Conservation (phyloP, 2,113 vertebrate species). For the Ctenomys sociabilis region DNA sequence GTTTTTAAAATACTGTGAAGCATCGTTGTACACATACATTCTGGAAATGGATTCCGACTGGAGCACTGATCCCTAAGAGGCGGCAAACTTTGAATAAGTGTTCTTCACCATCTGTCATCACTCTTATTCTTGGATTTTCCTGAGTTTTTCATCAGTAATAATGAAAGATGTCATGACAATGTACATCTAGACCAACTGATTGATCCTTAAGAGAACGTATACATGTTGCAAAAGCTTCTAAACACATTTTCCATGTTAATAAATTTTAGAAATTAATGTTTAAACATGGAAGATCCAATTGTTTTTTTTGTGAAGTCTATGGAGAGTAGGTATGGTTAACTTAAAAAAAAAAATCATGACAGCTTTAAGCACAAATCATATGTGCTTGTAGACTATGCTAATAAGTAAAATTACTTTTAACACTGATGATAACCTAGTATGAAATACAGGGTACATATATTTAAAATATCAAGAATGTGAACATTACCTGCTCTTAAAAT, state of each 20-base stretch:
- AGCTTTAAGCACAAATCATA: not conserved
- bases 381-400: not conserved
- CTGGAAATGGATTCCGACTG: constrained; percentile 12
- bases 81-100: not conserved
- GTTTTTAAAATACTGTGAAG: not conserved
- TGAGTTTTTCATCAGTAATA: not conserved
- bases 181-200: not conserved
- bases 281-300: not conserved
- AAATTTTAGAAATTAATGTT: not conserved
- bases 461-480: not conserved
- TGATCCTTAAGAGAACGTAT: not conserved
- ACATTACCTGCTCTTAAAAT: not conserved
- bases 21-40: not conserved
- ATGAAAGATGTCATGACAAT: not conserved
- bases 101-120: not conserved
- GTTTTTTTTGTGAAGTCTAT: not conserved
- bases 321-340: not conserved
- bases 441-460: not conserved
- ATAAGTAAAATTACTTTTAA: constrained; percentile 34
- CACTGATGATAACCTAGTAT: not conserved
- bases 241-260: not conserved
- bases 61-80: not conserved
- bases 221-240: not conserved
- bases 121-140: not conserved
- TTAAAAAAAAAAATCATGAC: constrained; percentile 44